Conservation (phyloP, 2,797 vertebrate species). For the Garrulus glandarius region DNA sequence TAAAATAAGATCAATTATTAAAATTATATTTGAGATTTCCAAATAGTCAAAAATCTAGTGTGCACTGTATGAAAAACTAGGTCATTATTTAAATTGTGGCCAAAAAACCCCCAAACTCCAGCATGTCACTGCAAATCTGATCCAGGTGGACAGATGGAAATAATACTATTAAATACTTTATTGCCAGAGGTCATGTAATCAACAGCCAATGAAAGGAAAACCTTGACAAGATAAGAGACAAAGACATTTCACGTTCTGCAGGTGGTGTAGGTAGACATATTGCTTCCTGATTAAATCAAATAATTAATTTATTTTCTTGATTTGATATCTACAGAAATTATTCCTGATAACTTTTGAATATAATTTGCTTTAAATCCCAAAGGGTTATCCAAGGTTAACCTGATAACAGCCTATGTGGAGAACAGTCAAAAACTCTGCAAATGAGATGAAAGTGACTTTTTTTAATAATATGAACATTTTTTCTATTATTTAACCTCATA, state of each 20-base stretch:
- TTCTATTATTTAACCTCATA: background rate
- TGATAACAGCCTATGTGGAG: background rate
- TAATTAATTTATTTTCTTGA: background rate
- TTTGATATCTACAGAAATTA: background rate
- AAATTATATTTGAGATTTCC: background rate
- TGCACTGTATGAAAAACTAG: background rate
- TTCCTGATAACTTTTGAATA: background rate
- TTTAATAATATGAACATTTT: background rate
- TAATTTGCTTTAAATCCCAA: background rate
- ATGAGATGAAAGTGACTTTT: background rate
- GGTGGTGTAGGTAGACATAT: background rate
- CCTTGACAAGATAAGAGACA: background rate
- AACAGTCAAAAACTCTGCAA: background rate
- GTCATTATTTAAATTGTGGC: conserved; percentile 7
- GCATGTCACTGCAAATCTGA: background rate
- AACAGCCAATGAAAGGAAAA: background rate
- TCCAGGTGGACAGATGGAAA: conserved; percentile 50
- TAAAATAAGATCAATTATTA: background rate
- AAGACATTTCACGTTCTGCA: background rate
- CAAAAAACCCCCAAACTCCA: background rate
- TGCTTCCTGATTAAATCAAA: background rate
- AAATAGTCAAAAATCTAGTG: background rate
- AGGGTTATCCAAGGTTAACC: background rate
- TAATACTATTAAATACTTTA: conserved; percentile 4
- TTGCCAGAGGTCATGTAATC: conserved; percentile 26